These are phyloP conservation scores for Leucophora obtusa DNA, from an alignment of 2,888 invertebrate genomes.

Conservation along the genomic window DNA sequence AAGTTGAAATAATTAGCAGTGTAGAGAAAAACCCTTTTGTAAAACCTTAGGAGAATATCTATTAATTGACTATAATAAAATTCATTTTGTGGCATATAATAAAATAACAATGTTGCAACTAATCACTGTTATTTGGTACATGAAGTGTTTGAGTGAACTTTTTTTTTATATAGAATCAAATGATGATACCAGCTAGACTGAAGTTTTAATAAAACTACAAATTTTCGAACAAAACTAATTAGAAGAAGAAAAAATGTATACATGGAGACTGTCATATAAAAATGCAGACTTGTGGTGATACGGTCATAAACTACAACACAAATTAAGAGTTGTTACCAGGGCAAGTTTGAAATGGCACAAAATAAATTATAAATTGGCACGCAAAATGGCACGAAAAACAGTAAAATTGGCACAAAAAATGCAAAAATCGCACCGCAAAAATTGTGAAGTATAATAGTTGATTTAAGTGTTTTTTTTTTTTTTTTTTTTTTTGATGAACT, in stretches of 20 bases:
- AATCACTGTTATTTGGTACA: conserved; percentile 44
- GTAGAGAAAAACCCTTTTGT: neutral
- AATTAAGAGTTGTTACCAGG: conserved; percentile 24
- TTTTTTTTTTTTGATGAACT: too few relatives aligned
- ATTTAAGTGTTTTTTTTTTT: too few relatives aligned
- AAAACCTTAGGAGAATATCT: conserved; percentile 28
- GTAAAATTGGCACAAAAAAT: too few relatives aligned
- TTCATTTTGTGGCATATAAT: conserved; percentile 39
- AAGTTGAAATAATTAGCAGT: conserved; percentile 37
- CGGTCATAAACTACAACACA: conserved; percentile 13
- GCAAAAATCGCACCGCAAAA: too few relatives aligned
- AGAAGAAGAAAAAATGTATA: neutral
- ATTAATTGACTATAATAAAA: conserved; percentile 48
- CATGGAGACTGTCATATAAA: neutral
- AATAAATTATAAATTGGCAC: too few relatives aligned
- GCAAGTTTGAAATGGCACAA: too few relatives aligned
- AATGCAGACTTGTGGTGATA: neutral
- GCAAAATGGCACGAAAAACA: too few relatives aligned
- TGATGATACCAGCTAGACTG: conserved; percentile 31
- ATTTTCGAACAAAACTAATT: neutral
- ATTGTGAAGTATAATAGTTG: too few relatives aligned
- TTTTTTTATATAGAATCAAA: conserved; percentile 3
- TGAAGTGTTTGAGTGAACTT: conserved; percentile 33
- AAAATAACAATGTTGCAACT: conserved; percentile 54
- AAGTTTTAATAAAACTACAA: neutral